Evolutionary conservation across 2,888 invertebrate species (phyloP).

Genomic region (Pyrochroa serraticornis): DNA sequence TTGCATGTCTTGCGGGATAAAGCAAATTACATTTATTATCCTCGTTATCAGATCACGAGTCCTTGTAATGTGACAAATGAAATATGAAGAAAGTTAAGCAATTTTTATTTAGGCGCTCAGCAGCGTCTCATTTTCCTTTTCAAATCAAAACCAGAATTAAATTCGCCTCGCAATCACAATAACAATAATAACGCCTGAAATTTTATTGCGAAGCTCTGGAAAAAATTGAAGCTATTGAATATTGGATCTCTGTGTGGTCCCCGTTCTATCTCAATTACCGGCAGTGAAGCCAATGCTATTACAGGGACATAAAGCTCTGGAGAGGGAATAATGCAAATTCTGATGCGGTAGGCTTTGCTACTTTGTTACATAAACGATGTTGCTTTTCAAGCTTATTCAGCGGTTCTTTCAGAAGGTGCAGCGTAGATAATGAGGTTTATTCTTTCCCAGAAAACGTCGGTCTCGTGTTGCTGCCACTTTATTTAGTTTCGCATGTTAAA

Average conservation of each 20-base stretch:
- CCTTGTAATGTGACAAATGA: constrained; percentile 11
- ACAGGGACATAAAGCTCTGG: constrained; percentile 26
- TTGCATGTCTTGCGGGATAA: constrained; percentile 19
- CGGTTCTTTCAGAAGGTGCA: constrained; percentile 39
- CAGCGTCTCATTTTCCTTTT: neutral
- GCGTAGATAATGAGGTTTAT: constrained; percentile 40
- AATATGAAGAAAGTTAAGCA: constrained; percentile 15
- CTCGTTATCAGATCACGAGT: constrained; percentile 14
- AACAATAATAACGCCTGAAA: neutral
- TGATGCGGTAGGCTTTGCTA: constrained; percentile 35
- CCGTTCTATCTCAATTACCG: constrained; percentile 22
- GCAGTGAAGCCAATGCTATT: constrained; percentile 22
- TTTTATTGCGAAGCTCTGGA: neutral
- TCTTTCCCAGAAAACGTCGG: constrained; percentile 35
- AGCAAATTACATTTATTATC: constrained; percentile 25
- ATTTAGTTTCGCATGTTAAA: constrained; percentile 21
- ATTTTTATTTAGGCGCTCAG: neutral
- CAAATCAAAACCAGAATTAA: neutral
- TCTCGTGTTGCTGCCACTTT: constrained; percentile 19
- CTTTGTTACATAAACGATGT: constrained; percentile 41
- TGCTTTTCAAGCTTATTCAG: constrained; percentile 40
- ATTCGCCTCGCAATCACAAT: neutral
- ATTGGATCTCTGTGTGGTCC: constrained; percentile 22
- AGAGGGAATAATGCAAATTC: constrained; percentile 31
- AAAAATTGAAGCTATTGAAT: constrained; percentile 22